Percentiles rank a stretch among this genome's conserved stretches.
Conservation (phyloP, 2,113 vertebrate species). For the Hepsetus odoe region DNA sequence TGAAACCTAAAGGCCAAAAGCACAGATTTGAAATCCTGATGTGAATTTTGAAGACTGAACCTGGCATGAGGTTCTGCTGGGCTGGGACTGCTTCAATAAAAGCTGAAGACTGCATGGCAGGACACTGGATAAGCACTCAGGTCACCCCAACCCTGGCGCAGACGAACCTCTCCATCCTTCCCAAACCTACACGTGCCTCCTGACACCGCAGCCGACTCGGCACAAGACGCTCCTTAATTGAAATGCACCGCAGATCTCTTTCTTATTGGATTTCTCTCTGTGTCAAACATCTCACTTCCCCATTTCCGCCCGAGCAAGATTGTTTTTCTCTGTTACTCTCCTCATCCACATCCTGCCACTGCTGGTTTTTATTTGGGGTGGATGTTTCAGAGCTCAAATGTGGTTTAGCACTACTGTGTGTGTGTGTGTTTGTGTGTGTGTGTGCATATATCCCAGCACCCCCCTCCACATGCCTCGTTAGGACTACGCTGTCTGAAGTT, state of each 20-base stretch:
- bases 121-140: too few species aligned
- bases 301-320: constrained; percentile 13
- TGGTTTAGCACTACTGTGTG: constrained; percentile 7
- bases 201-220: not conserved
- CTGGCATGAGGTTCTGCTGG: too few species aligned
- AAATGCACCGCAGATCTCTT: constrained; percentile 31
- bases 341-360: constrained; percentile 2
- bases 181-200: not conserved
- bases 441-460: not conserved
- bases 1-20: too few species aligned
- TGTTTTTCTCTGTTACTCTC: constrained; percentile 37
- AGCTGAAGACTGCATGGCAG: too few species aligned
- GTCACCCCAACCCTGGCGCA: too few species aligned
- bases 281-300: constrained; percentile 42
- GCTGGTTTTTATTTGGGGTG: not conserved
- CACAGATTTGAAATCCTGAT: too few species aligned
- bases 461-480: constrained; percentile 39
- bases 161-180: too few species aligned
- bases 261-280: constrained; percentile 34
- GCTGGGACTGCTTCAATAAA: too few species aligned
- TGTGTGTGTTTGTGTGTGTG: constrained; percentile 17
- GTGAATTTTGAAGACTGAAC: too few species aligned
- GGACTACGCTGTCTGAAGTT: constrained; percentile 33
- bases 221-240: constrained; percentile 26
- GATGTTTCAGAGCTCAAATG: constrained; percentile 8